Evolutionary conservation across 2,797 vertebrate genomes (phyloP).

Genomic region (Hoplostethus atlanticus): DNA sequence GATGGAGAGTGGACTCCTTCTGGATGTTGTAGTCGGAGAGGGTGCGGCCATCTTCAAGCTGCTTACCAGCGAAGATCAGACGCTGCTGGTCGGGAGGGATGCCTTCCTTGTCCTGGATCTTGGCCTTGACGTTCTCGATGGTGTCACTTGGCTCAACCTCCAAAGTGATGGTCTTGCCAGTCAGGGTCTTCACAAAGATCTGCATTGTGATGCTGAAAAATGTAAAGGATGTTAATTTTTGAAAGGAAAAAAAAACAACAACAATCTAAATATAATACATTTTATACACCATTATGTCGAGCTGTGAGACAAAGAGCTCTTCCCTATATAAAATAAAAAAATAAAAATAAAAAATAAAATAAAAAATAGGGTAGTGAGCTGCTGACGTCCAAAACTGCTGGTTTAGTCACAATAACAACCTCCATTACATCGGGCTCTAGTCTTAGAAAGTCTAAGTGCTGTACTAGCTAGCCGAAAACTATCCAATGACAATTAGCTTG

Average conservation of each 20-base stretch:
- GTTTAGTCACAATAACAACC: too few species aligned
- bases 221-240: not conserved
- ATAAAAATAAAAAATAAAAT: too few species aligned
- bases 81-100: slow-evolving; percentile 84
- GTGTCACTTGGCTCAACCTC: slow-evolving; percentile 65
- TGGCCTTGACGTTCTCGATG: slow-evolving; percentile 63
- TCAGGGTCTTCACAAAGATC: slow-evolving; percentile 73
- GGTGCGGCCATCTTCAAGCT: slow-evolving; percentile 77
- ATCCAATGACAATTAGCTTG: too few species aligned
- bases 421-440: too few species aligned
- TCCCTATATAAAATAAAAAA: too few species aligned
- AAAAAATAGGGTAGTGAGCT: too few species aligned
- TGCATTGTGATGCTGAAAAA: slow-evolving; percentile 52
- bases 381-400: too few species aligned
- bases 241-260: not conserved
- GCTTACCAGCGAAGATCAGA: slow-evolving; percentile 75
- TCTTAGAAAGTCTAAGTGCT: too few species aligned
- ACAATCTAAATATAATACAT: too few species aligned
- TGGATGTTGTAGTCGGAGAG: slow-evolving; percentile 74
- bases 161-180: slow-evolving; percentile 65
- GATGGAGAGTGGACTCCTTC: slow-evolving; percentile 66
- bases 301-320: too few species aligned
- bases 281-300: too few species aligned
- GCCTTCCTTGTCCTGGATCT: slow-evolving; percentile 81
- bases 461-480: too few species aligned